phyloP scores from a whole-genome alignment of 2,888 invertebrate genomes.

The Drosophila fungiperda region DNA sequence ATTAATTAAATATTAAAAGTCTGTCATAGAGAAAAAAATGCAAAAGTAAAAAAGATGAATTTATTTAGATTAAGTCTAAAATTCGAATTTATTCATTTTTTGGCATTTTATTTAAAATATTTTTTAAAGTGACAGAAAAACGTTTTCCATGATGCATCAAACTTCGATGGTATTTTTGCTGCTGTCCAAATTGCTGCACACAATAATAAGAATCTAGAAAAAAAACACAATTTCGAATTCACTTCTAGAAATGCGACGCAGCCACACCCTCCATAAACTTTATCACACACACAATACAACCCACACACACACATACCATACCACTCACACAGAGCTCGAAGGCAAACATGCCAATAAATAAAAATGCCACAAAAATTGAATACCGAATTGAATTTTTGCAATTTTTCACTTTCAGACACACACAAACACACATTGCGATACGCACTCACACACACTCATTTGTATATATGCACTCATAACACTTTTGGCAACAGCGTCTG shows the following conservation, averaged over 20 bases:
- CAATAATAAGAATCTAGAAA: not conserved
- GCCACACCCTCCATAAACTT: slow-evolving; percentile 41
- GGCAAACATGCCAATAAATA: slow-evolving; percentile 39
- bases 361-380: slow-evolving; percentile 42
- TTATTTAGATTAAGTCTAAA: not conserved
- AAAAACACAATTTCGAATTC: slow-evolving; percentile 5
- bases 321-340: slow-evolving; percentile 1
- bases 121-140: not conserved
- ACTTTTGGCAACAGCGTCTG: slow-evolving; percentile 47
- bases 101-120: slow-evolving; percentile 7
- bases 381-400: slow-evolving; percentile 39
- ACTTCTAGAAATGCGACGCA: slow-evolving; percentile 1
- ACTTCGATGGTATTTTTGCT: not conserved
- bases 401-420: slow-evolving; percentile 56
- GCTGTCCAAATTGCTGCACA: not conserved
- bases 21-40: not conserved
- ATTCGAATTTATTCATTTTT: not conserved
- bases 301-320: not conserved
- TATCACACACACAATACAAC: slow-evolving; percentile 3
- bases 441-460: slow-evolving; percentile 14
- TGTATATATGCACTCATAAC: slow-evolving; percentile 34
- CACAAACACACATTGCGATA: slow-evolving; percentile 19
- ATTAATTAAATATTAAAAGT: not conserved
- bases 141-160: not conserved
- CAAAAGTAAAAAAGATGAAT: not conserved